A percentile compares a stretch with the other conserved stretches of the same genome.
Conservation (phyloP, 2,888 invertebrate genomes). For the Girardia tigrina region DNA sequence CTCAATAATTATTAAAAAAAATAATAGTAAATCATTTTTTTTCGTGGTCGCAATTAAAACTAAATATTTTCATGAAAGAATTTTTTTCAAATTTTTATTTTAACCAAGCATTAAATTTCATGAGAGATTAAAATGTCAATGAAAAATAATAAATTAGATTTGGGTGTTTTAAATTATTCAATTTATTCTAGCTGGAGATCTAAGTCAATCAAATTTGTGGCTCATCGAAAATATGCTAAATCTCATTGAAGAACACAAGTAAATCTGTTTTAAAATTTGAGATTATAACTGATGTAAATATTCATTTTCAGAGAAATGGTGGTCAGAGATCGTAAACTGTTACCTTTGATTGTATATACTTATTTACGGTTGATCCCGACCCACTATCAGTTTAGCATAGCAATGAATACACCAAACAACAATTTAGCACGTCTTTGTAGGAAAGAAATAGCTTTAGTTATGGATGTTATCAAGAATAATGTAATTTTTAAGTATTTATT, state of each 20-base stretch:
- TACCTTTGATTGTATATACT: conserved; percentile 10
- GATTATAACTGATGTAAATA: neutral
- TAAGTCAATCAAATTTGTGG: neutral
- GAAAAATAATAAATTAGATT: too few relatives aligned
- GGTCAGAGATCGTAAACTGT: conserved; percentile 5
- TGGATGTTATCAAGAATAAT: conserved; percentile 14
- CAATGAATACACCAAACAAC: conserved; percentile 6
- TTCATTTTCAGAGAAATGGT: neutral
- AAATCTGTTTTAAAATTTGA: neutral
- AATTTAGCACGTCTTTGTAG: neutral
- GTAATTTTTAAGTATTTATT: too few relatives aligned
- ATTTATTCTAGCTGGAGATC: conserved; percentile 1
- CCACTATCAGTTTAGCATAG: conserved; percentile 1
- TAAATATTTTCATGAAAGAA: too few relatives aligned
- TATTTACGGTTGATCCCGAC: conserved; percentile 1
- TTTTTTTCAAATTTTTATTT: too few relatives aligned
- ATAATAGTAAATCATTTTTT: too few relatives aligned
- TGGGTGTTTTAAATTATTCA: too few relatives aligned
- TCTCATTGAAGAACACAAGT: conserved; percentile 23
- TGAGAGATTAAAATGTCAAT: too few relatives aligned
- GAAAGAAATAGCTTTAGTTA: neutral
- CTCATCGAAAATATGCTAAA: conserved; percentile 2
- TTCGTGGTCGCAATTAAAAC: too few relatives aligned
- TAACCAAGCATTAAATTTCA: too few relatives aligned
- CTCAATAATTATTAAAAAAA: too few relatives aligned